Evolutionary conservation across 2,888 invertebrate species (phyloP), one percentile per base, ranked within the genome.

Genomic region (Zeuzera pyrina): DNA sequence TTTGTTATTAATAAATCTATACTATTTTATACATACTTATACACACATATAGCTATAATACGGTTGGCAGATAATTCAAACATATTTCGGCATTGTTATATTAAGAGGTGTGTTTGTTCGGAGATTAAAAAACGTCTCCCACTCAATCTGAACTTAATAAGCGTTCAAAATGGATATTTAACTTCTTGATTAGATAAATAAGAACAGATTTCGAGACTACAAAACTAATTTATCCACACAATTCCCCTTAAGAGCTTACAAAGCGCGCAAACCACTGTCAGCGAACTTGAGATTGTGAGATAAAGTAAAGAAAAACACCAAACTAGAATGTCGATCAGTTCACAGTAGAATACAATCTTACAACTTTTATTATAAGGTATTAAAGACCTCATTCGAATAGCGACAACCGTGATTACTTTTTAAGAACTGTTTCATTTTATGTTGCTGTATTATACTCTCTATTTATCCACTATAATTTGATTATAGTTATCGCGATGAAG

Each of bases 401-500:
- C 30, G 24, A 12, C 15, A 21, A 22, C 5, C 12, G 14, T 34
- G 19, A 19, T 12, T 25, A 25, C 8, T 11, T 2, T 29, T 23
- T 5, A 5, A 3, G 21, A 29, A 26, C 10, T 34, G n/a, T n/a
- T 27, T 35, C 21, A 32, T 11, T 4, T 33, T 33, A 32, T 6
- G 8, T 45, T 36, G 47, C 44, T 10, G 19, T 16, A 15, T 21
- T 25, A 10, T 32, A 29, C 36, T 45, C 40, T 49, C 47, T 51
- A 53, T 54, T 51, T 56, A 51, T 43, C 48, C 39, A 40, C 39
- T 50, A 41, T 70, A 70, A 69, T 70, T 70, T 60, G 77, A 79
- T 79, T 79, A 79, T 49, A 52, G 47, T 63, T 79, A 83, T 81
- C 81, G 67, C 55, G 73, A 79, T 78, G 67, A 47, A 71, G 57